A percentile compares a stretch with the other conserved stretches of the same genome.
Evolutionary conservation across 2,888 invertebrate species (phyloP).

Genomic region (Megamerina dolium): DNA sequence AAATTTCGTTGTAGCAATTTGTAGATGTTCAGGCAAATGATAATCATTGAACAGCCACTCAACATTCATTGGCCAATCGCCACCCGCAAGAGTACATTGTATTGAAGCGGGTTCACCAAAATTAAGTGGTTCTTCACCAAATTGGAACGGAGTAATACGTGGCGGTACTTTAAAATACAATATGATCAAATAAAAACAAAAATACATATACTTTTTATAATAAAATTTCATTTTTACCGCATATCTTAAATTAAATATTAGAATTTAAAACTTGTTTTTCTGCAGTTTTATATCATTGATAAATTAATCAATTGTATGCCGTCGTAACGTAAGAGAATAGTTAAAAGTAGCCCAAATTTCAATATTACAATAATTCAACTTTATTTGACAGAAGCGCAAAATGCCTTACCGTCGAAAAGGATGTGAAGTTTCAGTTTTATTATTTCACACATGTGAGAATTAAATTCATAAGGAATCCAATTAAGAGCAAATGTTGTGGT

Average conservation of each 20-base stretch:
- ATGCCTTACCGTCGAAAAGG: too few species aligned
- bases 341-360: too few species aligned
- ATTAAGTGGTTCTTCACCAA: slow-evolving; percentile 68
- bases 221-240: not conserved
- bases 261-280: slow-evolving; percentile 6
- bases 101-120: slow-evolving; percentile 66
- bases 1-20: slow-evolving; percentile 45
- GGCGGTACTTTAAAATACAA: slow-evolving; percentile 52
- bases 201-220: not conserved
- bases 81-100: slow-evolving; percentile 52
- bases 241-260: not conserved
- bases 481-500: too few species aligned
- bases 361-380: too few species aligned
- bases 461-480: too few species aligned
- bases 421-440: too few species aligned
- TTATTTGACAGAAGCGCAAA: too few species aligned
- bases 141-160: slow-evolving; percentile 67
- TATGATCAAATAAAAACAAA: slow-evolving; percentile 6
- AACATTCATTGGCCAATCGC: slow-evolving; percentile 56
- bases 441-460: too few species aligned
- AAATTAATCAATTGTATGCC: too few species aligned
- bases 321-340: too few species aligned
- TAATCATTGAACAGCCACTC: slow-evolving; percentile 56
- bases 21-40: slow-evolving; percentile 53
- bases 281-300: too few species aligned